phyloP scores from a whole-genome alignment of 2,888 invertebrate species.

The Idaea aversata region DNA sequence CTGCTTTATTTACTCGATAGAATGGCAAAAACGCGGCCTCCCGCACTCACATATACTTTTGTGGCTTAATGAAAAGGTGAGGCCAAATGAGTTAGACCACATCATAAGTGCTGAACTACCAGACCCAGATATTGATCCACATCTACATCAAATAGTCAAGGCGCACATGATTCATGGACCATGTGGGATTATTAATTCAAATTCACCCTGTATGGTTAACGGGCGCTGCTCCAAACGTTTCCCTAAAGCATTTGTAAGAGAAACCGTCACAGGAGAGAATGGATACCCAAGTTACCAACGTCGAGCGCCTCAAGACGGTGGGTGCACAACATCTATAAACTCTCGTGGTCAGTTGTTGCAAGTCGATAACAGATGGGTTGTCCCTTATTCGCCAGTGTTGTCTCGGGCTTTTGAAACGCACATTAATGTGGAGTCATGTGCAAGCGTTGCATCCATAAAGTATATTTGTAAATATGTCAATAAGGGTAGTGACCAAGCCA shows the following conservation, averaged over 20 bases:
- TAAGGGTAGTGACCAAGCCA: too few species aligned
- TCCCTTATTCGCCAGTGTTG: slow-evolving; percentile 30
- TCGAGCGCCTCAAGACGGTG: neutral
- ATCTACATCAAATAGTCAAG: neutral
- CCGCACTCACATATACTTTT: slow-evolving; percentile 36
- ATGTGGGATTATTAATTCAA: neutral
- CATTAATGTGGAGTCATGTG: too few species aligned
- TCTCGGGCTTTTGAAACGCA: too few species aligned
- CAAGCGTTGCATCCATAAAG: too few species aligned
- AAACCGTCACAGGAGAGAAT: neutral
- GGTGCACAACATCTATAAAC: neutral
- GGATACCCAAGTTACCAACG: neutral
- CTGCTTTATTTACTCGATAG: slow-evolving; percentile 27
- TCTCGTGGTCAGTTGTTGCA: neutral
- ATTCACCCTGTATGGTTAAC: neutral
- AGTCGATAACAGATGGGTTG: slow-evolving; percentile 30
- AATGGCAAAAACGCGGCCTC: slow-evolving; percentile 38
- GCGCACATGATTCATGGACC: neutral
- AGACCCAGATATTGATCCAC: neutral
- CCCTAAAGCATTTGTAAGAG: neutral
- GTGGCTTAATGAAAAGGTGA: slow-evolving; percentile 32
- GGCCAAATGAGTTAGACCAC: slow-evolving; percentile 27
- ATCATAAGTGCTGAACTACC: slow-evolving; percentile 17
- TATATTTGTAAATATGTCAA: too few species aligned
- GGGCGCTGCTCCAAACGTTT: neutral